These are phyloP conservation scores for Atractosteus spatula DNA, from an alignment of 2,113 vertebrate species.

Conservation along the genomic window DNA sequence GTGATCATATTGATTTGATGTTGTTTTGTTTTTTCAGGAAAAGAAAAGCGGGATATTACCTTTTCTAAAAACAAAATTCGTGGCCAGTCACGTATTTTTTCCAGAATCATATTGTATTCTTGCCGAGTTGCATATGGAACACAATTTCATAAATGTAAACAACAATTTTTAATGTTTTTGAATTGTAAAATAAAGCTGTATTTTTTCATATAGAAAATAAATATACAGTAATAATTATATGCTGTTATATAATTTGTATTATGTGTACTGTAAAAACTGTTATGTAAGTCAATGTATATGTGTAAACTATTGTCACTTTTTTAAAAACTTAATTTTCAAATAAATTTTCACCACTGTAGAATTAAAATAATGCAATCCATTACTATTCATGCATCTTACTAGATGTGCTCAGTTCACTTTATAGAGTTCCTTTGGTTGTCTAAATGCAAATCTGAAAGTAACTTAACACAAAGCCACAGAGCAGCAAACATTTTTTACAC, in stretches of 20 bases:
- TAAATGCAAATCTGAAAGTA: too few relatives aligned
- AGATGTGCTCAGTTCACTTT: too few relatives aligned
- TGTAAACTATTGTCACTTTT: slow-evolving; percentile 76
- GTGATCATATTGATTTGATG: slow-evolving; percentile 9
- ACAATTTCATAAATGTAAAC: slow-evolving; percentile 45
- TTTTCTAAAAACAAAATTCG: slow-evolving; percentile 64
- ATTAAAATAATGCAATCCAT: neutral
- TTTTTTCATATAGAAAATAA: slow-evolving; percentile 76
- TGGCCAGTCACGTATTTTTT: slow-evolving; percentile 26
- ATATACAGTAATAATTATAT: slow-evolving; percentile 70
- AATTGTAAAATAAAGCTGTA: slow-evolving; percentile 81
- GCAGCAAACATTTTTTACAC: too few relatives aligned
- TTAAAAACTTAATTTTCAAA: slow-evolving; percentile 69
- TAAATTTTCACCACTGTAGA: slow-evolving; percentile 7
- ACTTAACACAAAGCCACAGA: too few relatives aligned
- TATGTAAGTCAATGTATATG: slow-evolving; percentile 70
- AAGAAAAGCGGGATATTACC: slow-evolving; percentile 80
- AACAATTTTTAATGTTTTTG: slow-evolving; percentile 52
- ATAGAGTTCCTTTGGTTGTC: too few relatives aligned
- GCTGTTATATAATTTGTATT: slow-evolving; percentile 74
- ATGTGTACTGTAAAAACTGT: slow-evolving; percentile 66
- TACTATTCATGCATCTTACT: too few relatives aligned
- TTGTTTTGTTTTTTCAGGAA: slow-evolving; percentile 68
- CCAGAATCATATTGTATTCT: slow-evolving; percentile 27
- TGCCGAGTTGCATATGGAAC: slow-evolving; percentile 46